Conservation (phyloP, 92 coral and sea anemone genomes). For the Porites lobata region DNA sequence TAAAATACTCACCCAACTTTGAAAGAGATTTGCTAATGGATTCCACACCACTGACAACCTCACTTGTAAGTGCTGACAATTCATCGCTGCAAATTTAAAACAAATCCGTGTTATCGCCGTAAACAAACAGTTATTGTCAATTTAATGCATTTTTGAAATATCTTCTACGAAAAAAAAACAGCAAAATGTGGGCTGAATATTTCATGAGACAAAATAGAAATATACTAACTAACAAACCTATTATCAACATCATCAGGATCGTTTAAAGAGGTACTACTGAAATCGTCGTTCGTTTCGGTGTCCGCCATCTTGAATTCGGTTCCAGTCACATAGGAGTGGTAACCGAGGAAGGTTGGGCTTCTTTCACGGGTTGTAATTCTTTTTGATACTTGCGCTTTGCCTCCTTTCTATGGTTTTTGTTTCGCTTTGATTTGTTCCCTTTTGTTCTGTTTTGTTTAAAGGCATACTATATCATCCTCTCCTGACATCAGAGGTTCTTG, state of each 20-base stretch:
- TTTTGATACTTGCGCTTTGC: too few relatives aligned
- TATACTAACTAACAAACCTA: constrained; percentile 14
- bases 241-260: constrained; percentile 25
- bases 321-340: constrained; percentile 9
- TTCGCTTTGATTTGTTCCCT: too few relatives aligned
- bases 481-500: too few relatives aligned
- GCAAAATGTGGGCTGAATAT: neutral
- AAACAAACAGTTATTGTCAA: too few relatives aligned
- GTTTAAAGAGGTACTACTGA: neutral
- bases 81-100: constrained; percentile 33
- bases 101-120: too few relatives aligned
- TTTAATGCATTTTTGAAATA: neutral
- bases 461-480: too few relatives aligned
- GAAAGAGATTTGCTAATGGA: constrained; percentile 71
- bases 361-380: too few relatives aligned
- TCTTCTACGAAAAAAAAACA: neutral
- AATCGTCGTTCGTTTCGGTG: constrained; percentile 17
- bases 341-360: neutral
- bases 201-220: neutral
- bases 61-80: constrained; percentile 43
- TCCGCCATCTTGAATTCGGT: constrained; percentile 66
- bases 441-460: too few relatives aligned
- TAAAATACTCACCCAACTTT: constrained; percentile 74
- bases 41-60: constrained; percentile 64
- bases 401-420: too few relatives aligned